Conservation (phyloP, 1,140 invertebrate genomes). For the Cecropterus lyciades region DNA sequence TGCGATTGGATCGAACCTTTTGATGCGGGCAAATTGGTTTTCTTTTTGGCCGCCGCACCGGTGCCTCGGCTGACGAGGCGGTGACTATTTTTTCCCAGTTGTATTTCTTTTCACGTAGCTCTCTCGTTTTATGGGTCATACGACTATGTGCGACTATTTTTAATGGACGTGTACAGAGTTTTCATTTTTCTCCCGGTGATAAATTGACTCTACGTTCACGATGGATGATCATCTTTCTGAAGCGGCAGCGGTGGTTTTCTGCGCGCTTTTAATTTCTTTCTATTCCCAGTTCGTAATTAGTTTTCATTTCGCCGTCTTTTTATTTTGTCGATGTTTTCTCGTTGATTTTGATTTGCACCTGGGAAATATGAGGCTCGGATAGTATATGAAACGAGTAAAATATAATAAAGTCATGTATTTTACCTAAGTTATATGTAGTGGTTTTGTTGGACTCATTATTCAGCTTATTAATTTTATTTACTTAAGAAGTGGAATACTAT, state of each 20-base stretch:
- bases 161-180: slow-evolving; percentile 74
- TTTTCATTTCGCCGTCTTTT: slow-evolving; percentile 41
- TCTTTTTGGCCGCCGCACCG: slow-evolving; percentile 72
- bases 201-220: slow-evolving; percentile 78
- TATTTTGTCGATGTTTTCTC: slow-evolving; percentile 36
- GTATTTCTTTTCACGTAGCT: slow-evolving; percentile 78
- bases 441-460: too few relatives aligned
- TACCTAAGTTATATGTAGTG: too few relatives aligned
- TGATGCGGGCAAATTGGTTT: slow-evolving; percentile 82
- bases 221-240: slow-evolving; percentile 76
- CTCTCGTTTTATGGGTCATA: slow-evolving; percentile 82
- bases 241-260: slow-evolving; percentile 49
- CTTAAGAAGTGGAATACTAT: too few relatives aligned
- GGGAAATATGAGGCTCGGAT: too few relatives aligned
- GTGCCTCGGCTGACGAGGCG: slow-evolving; percentile 67
- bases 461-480: too few relatives aligned
- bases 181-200: slow-evolving; percentile 79
- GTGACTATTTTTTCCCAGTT: slow-evolving; percentile 65
- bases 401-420: too few relatives aligned
- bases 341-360: slow-evolving; percentile 25
- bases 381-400: not conserved
- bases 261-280: slow-evolving; percentile 47
- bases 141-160: slow-evolving; percentile 82
- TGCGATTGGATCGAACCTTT: slow-evolving; percentile 79
- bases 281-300: slow-evolving; percentile 46